Conservation (phyloP, 2,113 vertebrate genomes). For the Pteruthius melanotis region DNA sequence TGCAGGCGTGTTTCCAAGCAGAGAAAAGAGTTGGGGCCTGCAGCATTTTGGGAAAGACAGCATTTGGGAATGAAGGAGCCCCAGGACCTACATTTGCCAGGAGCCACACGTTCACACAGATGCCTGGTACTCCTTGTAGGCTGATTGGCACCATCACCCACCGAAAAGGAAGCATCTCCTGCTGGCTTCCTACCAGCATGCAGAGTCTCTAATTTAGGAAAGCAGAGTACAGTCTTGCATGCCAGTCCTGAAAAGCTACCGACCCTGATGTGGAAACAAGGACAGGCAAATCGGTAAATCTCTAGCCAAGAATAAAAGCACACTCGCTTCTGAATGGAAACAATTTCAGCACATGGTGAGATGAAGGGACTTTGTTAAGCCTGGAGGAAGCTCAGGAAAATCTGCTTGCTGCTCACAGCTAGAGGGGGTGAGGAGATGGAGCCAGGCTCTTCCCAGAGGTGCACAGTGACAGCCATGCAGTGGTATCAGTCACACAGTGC, state of each 20-base stretch:
- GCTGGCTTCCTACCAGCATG: constrained; percentile 24
- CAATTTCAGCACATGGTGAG: not conserved
- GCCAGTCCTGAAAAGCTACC: constrained; percentile 42
- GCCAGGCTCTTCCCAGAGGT: not conserved
- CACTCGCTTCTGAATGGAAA: not conserved
- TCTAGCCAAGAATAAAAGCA: not conserved
- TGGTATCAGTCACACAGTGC: not conserved
- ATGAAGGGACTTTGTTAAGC: not conserved
- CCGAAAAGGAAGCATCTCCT: not conserved
- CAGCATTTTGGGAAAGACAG: not conserved
- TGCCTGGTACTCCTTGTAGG: not conserved
- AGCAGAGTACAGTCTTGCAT: not conserved
- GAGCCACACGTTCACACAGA: not conserved
- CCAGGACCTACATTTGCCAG: not conserved
- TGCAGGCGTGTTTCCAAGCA: constrained; percentile 13
- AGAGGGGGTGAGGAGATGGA: not conserved
- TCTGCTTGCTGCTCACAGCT: not conserved
- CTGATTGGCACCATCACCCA: not conserved
- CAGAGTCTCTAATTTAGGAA: constrained; percentile 31
- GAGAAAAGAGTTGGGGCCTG: not conserved
- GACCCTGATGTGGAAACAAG: not conserved
- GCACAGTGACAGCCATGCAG: accelerated
- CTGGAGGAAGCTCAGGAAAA: not conserved
- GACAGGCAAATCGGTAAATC: not conserved
- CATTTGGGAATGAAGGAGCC: not conserved